Conservation (phyloP, 64 coral and sea anemone species). For the Porites lutea region DNA sequence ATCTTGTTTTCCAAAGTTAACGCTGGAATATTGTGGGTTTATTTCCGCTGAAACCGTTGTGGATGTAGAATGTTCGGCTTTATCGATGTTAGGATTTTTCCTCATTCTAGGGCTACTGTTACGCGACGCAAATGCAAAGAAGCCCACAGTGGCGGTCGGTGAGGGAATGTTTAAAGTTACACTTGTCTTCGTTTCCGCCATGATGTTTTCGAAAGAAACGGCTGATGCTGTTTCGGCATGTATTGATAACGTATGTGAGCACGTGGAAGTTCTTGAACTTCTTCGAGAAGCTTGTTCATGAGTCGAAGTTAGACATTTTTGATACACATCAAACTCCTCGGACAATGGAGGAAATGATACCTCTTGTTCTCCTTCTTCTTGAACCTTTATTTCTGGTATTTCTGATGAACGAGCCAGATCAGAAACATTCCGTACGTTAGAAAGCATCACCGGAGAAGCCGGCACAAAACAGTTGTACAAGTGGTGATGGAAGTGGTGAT, state of each 20-base stretch:
- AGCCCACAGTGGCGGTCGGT: neutral
- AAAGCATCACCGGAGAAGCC: conserved; percentile 49
- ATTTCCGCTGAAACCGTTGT: neutral
- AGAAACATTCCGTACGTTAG: neutral
- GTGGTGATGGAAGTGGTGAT: conserved; percentile 95
- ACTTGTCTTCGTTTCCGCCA: conserved; percentile 41
- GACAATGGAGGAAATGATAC: conserved; percentile 1
- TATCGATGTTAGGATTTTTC: neutral
- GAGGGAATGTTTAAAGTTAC: conserved; percentile 67
- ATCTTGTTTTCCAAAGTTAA: neutral
- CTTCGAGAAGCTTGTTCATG: conserved; percentile 24
- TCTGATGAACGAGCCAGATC: neutral
- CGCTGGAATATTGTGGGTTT: conserved; percentile 3
- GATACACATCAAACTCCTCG: neutral
- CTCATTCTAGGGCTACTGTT: neutral
- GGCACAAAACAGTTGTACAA: conserved; percentile 83
- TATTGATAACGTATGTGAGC: conserved; percentile 64
- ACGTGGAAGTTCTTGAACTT: conserved; percentile 53
- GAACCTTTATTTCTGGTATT: conserved; percentile 2
- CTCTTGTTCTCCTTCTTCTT: neutral
- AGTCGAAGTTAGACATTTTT: conserved; percentile 21
- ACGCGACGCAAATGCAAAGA: conserved; percentile 12
- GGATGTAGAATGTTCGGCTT: neutral
- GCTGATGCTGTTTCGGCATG: conserved; percentile 70
- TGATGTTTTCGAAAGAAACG: conserved; percentile 59